These are phyloP conservation scores for Helicoverpa zea DNA, from an alignment of 1,140 invertebrate genomes.

Conservation along the genomic window DNA sequence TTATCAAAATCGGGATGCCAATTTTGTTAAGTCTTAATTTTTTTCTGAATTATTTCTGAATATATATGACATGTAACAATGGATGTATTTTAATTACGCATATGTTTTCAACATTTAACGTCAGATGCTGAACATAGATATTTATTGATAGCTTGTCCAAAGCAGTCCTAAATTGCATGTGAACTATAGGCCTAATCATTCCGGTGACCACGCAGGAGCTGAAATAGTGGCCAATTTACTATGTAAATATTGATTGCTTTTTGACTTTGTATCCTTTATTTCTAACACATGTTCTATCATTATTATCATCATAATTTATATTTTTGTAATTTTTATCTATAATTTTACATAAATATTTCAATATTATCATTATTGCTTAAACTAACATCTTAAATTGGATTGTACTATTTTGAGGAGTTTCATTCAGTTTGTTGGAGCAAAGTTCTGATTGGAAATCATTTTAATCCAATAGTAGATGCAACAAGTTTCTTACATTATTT, in stretches of 20 bases:
- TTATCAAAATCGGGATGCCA: constrained; percentile 74
- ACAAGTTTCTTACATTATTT: no score
- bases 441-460: no score
- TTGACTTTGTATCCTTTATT: background rate
- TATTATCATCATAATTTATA: no score
- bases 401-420: no score
- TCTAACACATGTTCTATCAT: no score
- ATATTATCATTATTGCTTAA: no score
- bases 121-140: background rate
- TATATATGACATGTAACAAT: background rate
- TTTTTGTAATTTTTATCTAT: no score
- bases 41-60: background rate
- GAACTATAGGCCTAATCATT: background rate
- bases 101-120: background rate
- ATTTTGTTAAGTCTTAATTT: constrained; percentile 22
- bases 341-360: no score
- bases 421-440: no score
- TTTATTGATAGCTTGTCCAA: background rate
- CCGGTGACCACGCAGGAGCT: background rate
- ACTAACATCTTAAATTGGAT: no score
- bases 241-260: background rate
- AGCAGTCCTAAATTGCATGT: background rate
- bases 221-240: background rate
- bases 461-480: no score
- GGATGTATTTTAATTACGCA: background rate